These are phyloP conservation scores for Xiphorhynchus erythropygius DNA, from an alignment of 2,797 vertebrate genomes.

Conservation along the genomic window DNA sequence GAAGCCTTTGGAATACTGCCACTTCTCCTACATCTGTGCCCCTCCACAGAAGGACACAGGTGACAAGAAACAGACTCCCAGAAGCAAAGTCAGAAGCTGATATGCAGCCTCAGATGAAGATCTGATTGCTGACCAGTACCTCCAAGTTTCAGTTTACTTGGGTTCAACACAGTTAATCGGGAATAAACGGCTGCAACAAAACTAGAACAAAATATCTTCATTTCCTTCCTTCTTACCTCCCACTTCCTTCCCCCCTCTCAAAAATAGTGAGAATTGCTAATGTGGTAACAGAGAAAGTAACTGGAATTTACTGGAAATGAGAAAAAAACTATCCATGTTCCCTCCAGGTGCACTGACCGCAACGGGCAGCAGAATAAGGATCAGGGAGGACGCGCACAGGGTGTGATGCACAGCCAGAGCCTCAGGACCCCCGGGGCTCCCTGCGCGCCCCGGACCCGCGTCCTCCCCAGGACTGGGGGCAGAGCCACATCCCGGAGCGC, in stretches of 20 bases:
- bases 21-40: background rate
- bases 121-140: background rate
- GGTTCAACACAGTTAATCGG: background rate
- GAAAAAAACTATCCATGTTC: rapidly evolving
- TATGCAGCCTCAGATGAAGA: background rate
- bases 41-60: background rate
- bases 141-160: background rate
- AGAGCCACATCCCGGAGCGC: background rate
- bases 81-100: background rate
- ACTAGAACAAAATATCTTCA: background rate
- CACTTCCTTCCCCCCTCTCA: background rate
- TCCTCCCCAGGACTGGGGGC: background rate
- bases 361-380: rapidly evolving
- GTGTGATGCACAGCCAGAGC: background rate
- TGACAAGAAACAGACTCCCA: background rate
- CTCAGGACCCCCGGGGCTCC: background rate
- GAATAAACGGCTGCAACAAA: background rate
- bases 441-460: rapidly evolving
- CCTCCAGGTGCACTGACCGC: background rate
- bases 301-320: background rate
- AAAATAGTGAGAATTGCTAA: background rate
- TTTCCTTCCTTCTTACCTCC: constrained; percentile 47
- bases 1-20: background rate
- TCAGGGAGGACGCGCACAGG: background rate
- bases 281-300: background rate